A percentile compares a stretch with the other conserved stretches of the same genome.
These are phyloP conservation scores for Thereuonema tuberculata DNA, from an alignment of 1,140 invertebrate species.

Conservation along the genomic window DNA sequence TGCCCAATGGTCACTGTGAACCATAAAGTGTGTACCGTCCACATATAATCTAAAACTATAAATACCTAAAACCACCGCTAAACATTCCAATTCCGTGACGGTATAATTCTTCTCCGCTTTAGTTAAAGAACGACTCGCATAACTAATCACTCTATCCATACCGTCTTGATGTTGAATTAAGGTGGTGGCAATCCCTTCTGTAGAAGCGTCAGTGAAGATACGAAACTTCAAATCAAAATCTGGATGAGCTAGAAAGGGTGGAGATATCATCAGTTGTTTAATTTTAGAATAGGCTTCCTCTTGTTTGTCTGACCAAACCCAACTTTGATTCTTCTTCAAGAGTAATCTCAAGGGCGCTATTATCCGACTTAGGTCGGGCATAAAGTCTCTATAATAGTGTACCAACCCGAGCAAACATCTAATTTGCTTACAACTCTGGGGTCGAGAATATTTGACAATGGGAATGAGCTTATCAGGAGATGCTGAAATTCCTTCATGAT, in stretches of 20 bases:
- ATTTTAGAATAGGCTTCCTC: not conserved
- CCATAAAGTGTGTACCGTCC: too few species aligned
- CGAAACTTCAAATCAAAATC: not conserved
- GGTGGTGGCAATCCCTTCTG: not conserved
- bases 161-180: not conserved
- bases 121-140: not conserved
- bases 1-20: too few species aligned
- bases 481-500: too few species aligned
- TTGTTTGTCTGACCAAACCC: not conserved
- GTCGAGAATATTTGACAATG: too few species aligned
- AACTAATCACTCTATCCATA: not conserved
- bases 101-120: not conserved
- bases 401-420: not conserved
- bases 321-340: not conserved
- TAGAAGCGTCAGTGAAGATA: not conserved
- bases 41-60: too few species aligned
- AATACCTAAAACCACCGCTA: not conserved
- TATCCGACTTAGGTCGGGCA: not conserved
- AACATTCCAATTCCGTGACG: not conserved
- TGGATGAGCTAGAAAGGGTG: not conserved
- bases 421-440: not conserved
- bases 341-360: not conserved
- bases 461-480: too few species aligned
- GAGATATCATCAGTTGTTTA: not conserved
- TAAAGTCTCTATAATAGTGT: not conserved